Conservation (phyloP, 1,140 invertebrate species). For the Drepana arcuata region DNA sequence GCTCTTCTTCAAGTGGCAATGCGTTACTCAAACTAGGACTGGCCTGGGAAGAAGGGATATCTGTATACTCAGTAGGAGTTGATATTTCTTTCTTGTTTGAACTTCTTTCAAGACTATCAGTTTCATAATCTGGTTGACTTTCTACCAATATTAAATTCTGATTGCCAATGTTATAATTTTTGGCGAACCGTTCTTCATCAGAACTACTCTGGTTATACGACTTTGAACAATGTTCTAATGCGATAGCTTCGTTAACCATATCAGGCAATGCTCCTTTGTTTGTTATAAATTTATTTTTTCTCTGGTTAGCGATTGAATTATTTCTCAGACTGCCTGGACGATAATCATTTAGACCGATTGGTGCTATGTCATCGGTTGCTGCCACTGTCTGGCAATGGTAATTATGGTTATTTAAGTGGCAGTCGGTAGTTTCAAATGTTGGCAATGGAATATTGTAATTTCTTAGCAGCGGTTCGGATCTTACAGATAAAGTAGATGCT, state of each 20-base stretch:
- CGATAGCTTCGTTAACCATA: constrained; percentile 76
- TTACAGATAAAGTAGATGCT: constrained; percentile 45
- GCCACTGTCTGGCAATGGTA: constrained; percentile 36
- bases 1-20: constrained; percentile 82
- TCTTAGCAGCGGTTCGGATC: constrained; percentile 53
- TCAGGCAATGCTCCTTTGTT: constrained; percentile 72
- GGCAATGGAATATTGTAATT: constrained; percentile 63
- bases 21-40: constrained; percentile 79
- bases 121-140: constrained; percentile 80
- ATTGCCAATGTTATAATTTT: constrained; percentile 7
- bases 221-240: constrained; percentile 60
- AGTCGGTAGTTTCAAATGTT: constrained; percentile 32
- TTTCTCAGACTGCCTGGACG: constrained; percentile 25
- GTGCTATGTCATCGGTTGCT: constrained; percentile 35
- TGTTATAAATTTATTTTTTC: constrained; percentile 40
- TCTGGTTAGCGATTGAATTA: constrained; percentile 19
- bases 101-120: constrained; percentile 83
- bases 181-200: constrained; percentile 40
- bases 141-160: too few species aligned
- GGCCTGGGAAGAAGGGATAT: constrained; percentile 77
- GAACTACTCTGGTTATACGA: constrained; percentile 47
- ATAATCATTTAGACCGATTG: constrained; percentile 33
- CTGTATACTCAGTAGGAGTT: constrained; percentile 76
- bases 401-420: constrained; percentile 17
- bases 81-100: constrained; percentile 66